Evolutionary conservation across 2,888 invertebrate genomes (phyloP).

Genomic region (Dryococelus australis): DNA sequence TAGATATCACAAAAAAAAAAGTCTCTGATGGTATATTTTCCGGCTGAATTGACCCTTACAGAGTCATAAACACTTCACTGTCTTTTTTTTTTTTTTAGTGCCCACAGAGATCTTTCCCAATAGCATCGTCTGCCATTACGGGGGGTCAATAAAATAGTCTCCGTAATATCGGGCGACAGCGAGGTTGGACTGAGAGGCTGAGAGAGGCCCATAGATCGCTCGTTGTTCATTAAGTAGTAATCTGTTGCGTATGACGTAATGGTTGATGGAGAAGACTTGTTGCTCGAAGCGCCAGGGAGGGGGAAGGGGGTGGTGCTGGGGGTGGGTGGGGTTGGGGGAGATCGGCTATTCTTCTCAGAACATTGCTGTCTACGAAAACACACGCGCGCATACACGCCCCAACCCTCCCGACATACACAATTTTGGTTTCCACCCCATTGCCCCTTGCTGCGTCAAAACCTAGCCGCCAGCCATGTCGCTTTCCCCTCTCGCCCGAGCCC

Average conservation of each 20-base stretch:
- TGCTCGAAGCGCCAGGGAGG: background rate
- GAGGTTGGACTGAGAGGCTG: no score
- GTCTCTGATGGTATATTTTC: no score
- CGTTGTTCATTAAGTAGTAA: background rate
- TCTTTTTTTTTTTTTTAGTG: no score
- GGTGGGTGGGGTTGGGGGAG: background rate
- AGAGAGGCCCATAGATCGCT: background rate
- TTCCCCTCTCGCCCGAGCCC: background rate
- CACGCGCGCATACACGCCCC: constrained; percentile 12
- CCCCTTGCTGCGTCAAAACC: constrained; percentile 23
- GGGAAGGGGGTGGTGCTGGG: background rate
- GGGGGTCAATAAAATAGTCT: no score
- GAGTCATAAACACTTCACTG: no score
- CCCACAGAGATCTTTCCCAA: no score
- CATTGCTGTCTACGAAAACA: background rate
- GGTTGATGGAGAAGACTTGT: background rate
- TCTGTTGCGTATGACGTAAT: constrained; percentile 16
- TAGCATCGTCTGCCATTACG: no score
- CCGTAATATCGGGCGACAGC: no score
- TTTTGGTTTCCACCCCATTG: constrained; percentile 38
- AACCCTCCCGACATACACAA: constrained; percentile 26
- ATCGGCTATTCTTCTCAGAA: constrained; percentile 12
- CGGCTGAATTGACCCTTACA: no score
- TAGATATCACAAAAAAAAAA: no score
- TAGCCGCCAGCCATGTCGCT: background rate